phyloP scores from a whole-genome alignment of 2,888 invertebrate species.

The Erebia palarica region DNA sequence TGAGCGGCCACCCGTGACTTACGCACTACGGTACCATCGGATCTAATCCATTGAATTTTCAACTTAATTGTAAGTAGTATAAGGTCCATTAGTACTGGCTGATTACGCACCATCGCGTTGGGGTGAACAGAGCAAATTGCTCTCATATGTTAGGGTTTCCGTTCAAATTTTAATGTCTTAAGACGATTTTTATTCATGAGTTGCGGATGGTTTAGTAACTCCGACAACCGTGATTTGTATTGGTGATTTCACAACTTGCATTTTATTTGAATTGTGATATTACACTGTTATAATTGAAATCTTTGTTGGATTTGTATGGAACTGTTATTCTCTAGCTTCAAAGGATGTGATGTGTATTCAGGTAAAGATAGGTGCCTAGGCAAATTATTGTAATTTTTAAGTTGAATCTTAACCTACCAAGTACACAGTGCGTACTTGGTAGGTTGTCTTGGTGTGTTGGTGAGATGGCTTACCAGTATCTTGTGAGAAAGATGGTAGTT shows the following conservation, averaged over 20 bases:
- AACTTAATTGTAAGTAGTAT: constrained; percentile 17
- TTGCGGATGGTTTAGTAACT: constrained; percentile 24
- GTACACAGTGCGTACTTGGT: too few relatives aligned
- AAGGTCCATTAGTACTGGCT: constrained; percentile 10
- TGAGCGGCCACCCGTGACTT: constrained; percentile 64
- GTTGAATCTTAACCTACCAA: too few relatives aligned
- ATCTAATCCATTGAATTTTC: constrained; percentile 21
- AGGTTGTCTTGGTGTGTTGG: too few relatives aligned
- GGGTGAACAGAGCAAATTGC: constrained; percentile 42
- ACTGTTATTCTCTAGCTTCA: background rate
- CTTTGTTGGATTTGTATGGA: background rate
- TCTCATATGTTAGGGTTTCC: constrained; percentile 49
- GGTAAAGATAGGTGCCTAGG: background rate
- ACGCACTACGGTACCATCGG: constrained; percentile 61
- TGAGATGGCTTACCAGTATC: too few relatives aligned
- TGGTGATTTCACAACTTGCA: constrained; percentile 13
- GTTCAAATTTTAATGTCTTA: constrained; percentile 44
- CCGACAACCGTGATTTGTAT: constrained; percentile 19
- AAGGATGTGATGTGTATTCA: background rate
- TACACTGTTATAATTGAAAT: too few relatives aligned
- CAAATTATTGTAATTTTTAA: background rate
- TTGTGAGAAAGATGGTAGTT: too few relatives aligned
- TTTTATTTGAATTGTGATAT: background rate
- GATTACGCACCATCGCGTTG: constrained; percentile 55
- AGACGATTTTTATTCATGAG: constrained; percentile 40